Percentiles rank a stretch among this genome's conserved stretches.
Conservation (phyloP, 2,888 invertebrate genomes). For the Dicyrtoma fusca region DNA sequence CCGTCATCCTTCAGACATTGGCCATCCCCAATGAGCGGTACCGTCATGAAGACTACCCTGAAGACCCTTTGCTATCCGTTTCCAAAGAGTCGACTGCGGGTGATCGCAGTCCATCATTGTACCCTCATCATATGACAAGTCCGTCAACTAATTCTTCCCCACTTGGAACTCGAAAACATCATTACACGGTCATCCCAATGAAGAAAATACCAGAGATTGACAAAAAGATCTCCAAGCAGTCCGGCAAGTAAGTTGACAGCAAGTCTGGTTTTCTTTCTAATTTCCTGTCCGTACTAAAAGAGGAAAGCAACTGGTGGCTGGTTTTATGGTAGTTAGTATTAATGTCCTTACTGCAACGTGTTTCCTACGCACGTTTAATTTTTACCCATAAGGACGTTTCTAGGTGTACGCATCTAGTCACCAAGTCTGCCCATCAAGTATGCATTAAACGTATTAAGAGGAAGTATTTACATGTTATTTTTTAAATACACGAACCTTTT, state of each 20-base stretch:
- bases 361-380: no score
- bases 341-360: no score
- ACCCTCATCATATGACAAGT: conserved; percentile 9
- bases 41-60: conserved; percentile 26
- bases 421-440: no score
- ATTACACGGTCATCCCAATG: conserved; percentile 47
- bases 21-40: conserved; percentile 17
- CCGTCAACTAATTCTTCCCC: conserved; percentile 27
- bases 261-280: no score
- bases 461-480: not conserved
- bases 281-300: no score
- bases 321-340: no score
- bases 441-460: no score
- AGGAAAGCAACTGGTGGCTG: no score
- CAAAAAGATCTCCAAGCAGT: conserved; percentile 40
- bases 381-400: no score
- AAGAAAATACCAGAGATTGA: conserved; percentile 43
- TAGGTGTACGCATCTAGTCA: no score
- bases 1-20: conserved; percentile 24
- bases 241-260: conserved; percentile 55
- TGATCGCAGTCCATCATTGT: conserved; percentile 13
- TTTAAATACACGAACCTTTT: not conserved
- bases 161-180: conserved; percentile 35
- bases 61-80: conserved; percentile 20
- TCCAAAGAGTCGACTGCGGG: conserved; percentile 24